Percentiles rank a stretch among this genome's conserved stretches.
These are phyloP conservation scores for Lithobates pipiens DNA, from an alignment of 2,797 vertebrate genomes.

Conservation along the genomic window DNA sequence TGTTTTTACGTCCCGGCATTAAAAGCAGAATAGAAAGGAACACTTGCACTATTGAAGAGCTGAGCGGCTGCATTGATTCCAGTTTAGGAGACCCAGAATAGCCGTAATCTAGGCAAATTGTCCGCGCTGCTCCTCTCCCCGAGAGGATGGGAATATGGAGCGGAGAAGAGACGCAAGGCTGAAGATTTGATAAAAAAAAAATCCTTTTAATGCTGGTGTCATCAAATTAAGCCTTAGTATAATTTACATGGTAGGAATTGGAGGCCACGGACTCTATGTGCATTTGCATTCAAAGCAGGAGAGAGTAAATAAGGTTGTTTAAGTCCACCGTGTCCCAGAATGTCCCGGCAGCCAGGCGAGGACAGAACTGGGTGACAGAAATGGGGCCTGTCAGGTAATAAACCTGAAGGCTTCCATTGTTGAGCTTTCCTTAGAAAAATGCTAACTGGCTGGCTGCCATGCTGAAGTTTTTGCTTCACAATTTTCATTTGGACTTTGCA, in stretches of 20 bases:
- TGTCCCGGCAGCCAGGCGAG: no score
- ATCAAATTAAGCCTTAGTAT: conserved; percentile 7
- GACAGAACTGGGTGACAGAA: no score
- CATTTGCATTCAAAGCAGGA: no score
- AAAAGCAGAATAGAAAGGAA: conserved; percentile 45
- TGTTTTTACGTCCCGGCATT: conserved; percentile 20
- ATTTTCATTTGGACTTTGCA: no score
- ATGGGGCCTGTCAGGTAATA: no score
- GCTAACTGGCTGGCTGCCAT: no score
- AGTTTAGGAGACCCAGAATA: conserved; percentile 63
- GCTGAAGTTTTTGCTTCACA: no score
- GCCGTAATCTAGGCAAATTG: conserved; percentile 59
- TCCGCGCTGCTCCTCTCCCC: conserved; percentile 52
- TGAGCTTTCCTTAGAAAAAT: no score
- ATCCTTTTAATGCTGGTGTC: conserved; percentile 60
- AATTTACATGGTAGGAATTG: not conserved
- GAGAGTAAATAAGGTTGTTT: no score
- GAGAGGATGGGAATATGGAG: conserved; percentile 45
- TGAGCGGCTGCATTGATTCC: conserved; percentile 67
- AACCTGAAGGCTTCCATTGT: no score
- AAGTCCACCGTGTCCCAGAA: no score
- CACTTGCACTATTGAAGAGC: conserved; percentile 43
- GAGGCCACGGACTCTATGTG: not conserved
- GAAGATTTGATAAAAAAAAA: conserved; percentile 57
- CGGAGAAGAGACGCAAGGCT: conserved; percentile 55